These are phyloP conservation scores for Dolichomitus sp. DNA, from an alignment of 2,888 invertebrate genomes.

Conservation along the genomic window DNA sequence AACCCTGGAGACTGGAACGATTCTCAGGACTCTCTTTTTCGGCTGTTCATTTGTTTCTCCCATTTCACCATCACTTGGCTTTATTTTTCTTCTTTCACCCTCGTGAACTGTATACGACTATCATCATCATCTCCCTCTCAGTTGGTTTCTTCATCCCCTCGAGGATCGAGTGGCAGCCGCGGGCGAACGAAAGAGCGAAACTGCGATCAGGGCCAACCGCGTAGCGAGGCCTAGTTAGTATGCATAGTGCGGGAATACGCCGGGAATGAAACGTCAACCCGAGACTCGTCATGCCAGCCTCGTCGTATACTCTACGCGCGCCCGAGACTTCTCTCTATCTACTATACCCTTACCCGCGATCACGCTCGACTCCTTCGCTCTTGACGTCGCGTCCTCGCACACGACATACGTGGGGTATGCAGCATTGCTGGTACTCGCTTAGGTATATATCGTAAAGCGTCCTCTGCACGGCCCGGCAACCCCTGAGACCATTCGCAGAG, in stretches of 20 bases:
- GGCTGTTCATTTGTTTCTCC: conserved; percentile 64
- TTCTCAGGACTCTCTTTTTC: conserved; percentile 48
- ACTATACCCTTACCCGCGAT: conserved; percentile 65
- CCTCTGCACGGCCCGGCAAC: conserved; percentile 2
- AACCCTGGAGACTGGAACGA: conserved; percentile 20
- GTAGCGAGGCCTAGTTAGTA: conserved; percentile 83
- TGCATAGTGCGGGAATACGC: conserved; percentile 85
- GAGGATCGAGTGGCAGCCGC: conserved; percentile 70
- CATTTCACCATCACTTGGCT: conserved; percentile 67
- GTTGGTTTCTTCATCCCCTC: conserved; percentile 66
- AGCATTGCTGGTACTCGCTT: conserved; percentile 23
- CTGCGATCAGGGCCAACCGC: conserved; percentile 41
- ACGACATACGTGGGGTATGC: conserved; percentile 56
- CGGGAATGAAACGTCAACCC: conserved; percentile 86
- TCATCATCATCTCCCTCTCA: conserved; percentile 62
- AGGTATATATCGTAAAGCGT: conserved; percentile 42
- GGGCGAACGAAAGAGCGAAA: conserved; percentile 52
- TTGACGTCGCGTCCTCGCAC: conserved; percentile 38
- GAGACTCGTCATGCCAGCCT: conserved; percentile 84
- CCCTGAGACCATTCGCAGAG: conserved; percentile 5
- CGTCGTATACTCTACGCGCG: conserved; percentile 73
- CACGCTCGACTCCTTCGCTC: conserved; percentile 39
- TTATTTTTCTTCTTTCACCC: conserved; percentile 53
- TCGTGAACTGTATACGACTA: conserved; percentile 34
- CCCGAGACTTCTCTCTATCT: conserved; percentile 61